phyloP scores from a whole-genome alignment of 2,113 vertebrate genomes.

The Ictidomys tridecemlineatus region DNA sequence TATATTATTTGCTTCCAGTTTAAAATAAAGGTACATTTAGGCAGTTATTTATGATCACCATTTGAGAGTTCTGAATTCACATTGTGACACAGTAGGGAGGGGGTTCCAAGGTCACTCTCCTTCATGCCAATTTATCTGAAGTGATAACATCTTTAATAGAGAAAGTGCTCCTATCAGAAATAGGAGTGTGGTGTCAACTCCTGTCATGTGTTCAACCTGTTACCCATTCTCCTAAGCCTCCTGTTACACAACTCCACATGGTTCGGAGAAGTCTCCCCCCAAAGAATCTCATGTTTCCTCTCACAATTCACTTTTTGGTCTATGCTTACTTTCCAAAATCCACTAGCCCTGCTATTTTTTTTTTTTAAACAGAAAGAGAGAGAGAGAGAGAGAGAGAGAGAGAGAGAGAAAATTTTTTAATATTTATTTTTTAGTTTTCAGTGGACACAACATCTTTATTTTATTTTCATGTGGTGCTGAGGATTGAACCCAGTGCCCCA shows the following conservation, averaged over 20 bases:
- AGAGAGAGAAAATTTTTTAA: too few relatives aligned
- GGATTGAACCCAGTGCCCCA: too few relatives aligned
- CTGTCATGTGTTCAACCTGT: neutral
- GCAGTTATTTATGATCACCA: neutral
- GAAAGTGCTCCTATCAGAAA: neutral
- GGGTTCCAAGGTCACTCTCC: neutral
- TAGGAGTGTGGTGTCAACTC: neutral
- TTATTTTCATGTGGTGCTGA: too few relatives aligned
- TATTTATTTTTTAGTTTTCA: too few relatives aligned
- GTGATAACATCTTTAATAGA: neutral
- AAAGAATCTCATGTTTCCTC: neutral
- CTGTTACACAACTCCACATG: neutral
- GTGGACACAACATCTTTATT: too few relatives aligned
- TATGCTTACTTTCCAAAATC: neutral
- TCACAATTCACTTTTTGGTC: neutral
- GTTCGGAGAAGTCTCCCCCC: neutral
- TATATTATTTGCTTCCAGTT: constrained; percentile 24
- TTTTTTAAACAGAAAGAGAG: too few relatives aligned
- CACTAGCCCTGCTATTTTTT: neutral
- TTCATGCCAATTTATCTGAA: neutral
- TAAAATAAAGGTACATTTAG: constrained; percentile 10
- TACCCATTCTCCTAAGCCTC: neutral
- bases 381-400: too few relatives aligned
- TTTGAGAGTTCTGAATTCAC: constrained; percentile 33
- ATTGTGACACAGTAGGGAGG: neutral